Conservation (phyloP, 2,113 vertebrate genomes). For the Narcine bancroftii region DNA sequence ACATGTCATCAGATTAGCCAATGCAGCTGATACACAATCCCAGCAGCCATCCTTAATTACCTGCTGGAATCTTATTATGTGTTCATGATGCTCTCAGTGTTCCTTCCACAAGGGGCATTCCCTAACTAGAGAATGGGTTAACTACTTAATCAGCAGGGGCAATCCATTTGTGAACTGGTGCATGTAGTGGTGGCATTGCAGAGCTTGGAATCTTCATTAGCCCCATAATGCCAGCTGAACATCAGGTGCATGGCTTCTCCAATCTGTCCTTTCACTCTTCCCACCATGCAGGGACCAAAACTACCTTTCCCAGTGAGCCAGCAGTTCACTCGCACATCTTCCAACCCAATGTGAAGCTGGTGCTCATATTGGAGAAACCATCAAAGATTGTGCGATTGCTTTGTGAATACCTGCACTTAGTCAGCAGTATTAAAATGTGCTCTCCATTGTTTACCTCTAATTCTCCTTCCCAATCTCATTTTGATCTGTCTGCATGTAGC, state of each 20-base stretch:
- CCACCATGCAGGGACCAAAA: too few relatives aligned
- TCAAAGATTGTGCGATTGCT: too few relatives aligned
- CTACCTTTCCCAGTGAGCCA: too few relatives aligned
- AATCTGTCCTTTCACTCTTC: too few relatives aligned
- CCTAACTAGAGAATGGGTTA: not conserved
- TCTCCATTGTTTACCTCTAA: too few relatives aligned
- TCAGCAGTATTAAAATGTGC: too few relatives aligned
- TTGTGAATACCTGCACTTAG: too few relatives aligned
- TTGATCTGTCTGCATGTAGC: too few relatives aligned
- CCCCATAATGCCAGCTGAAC: not conserved
- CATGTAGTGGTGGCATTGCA: not conserved
- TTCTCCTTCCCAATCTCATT: too few relatives aligned
- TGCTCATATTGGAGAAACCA: too few relatives aligned
- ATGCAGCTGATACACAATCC: not conserved
- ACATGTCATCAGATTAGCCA: not conserved
- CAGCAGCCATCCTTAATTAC: not conserved
- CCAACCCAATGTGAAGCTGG: too few relatives aligned
- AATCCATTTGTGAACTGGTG: not conserved
- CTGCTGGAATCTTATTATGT: not conserved
- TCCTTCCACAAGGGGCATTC: not conserved
- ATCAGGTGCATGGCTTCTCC: not conserved
- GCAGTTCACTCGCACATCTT: too few relatives aligned
- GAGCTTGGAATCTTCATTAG: not conserved
- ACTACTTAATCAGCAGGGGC: not conserved
- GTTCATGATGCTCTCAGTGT: not conserved